phyloP scores from a whole-genome alignment of 1,140 invertebrate species.

The Thaumetopoea pityocampa region DNA sequence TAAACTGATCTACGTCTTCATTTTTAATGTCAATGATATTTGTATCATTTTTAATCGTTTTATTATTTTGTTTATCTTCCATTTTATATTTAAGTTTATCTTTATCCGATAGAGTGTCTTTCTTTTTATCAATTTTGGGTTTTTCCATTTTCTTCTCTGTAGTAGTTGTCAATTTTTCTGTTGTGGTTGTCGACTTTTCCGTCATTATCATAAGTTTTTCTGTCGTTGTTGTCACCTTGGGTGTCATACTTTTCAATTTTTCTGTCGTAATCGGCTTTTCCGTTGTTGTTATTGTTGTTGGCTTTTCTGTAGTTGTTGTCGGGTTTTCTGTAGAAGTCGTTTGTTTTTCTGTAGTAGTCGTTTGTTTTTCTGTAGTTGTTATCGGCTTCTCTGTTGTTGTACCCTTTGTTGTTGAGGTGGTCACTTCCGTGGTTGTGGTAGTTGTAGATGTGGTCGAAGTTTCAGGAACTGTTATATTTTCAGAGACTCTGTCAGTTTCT shows the following conservation, averaged over 20 bases:
- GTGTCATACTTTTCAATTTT: no score
- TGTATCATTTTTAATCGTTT: conserved; percentile 6
- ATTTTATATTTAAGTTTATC: conserved; percentile 47
- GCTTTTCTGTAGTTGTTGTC: conserved; percentile 27
- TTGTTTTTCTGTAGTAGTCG: conserved; percentile 31
- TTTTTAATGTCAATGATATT: background rate
- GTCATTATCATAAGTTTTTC: conserved; percentile 33
- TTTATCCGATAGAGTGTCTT: conserved; percentile 37
- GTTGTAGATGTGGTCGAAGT: conserved; percentile 31
- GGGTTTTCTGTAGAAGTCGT: conserved; percentile 25
- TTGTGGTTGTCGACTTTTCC: conserved; percentile 25
- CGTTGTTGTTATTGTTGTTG: conserved; percentile 25
- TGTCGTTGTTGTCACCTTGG: conserved; percentile 27
- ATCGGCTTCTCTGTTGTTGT: conserved; percentile 26
- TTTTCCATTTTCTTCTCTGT: conserved; percentile 53
- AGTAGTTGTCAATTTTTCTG: conserved; percentile 29
- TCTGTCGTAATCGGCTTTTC: conserved; percentile 33
- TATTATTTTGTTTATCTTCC: conserved; percentile 30
- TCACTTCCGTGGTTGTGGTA: conserved; percentile 27
- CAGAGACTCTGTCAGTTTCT: conserved; percentile 35
- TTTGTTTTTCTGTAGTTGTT: conserved; percentile 22
- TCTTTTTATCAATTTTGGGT: conserved; percentile 56
- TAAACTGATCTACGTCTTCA: conserved; percentile 2
- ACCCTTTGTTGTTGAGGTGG: conserved; percentile 27
- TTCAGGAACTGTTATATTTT: conserved; percentile 28